A percentile compares a stretch with the other conserved stretches of the same genome.
These are phyloP conservation scores for Sebastes dallii DNA, from an alignment of 2,797 vertebrate species.

Conservation along the genomic window DNA sequence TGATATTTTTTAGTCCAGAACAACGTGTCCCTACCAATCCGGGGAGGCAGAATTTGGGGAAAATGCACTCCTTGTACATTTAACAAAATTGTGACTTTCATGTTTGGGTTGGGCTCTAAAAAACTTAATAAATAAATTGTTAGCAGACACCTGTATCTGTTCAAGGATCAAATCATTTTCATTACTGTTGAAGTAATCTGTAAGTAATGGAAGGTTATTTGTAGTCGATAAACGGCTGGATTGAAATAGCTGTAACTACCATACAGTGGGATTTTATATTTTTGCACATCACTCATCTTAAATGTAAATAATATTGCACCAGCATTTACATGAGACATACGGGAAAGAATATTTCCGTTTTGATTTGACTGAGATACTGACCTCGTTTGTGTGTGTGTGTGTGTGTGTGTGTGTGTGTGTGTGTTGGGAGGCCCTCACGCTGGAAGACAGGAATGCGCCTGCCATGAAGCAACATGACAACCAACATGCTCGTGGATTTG, in stretches of 20 bases:
- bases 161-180: no score
- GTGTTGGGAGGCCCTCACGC: slow-evolving; percentile 9
- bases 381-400: neutral
- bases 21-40: no score
- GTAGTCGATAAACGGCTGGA: no score
- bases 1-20: no score
- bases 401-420: slow-evolving; percentile 15
- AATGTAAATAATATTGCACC: neutral
- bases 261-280: neutral
- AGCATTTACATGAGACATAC: neutral
- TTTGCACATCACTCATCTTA: neutral
- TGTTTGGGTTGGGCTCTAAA: no score
- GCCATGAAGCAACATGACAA: slow-evolving; percentile 65
- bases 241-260: neutral
- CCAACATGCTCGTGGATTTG: slow-evolving; percentile 54
- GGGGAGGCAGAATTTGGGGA: no score
- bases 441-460: slow-evolving; percentile 39
- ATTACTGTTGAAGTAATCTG: no score
- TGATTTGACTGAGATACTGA: neutral
- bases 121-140: no score
- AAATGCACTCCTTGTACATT: no score
- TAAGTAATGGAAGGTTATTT: no score
- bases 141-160: no score
- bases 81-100: no score
- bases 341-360: neutral